These are phyloP conservation scores for Periplaneta americana DNA, from an alignment of 1,140 invertebrate species.

Conservation along the genomic window DNA sequence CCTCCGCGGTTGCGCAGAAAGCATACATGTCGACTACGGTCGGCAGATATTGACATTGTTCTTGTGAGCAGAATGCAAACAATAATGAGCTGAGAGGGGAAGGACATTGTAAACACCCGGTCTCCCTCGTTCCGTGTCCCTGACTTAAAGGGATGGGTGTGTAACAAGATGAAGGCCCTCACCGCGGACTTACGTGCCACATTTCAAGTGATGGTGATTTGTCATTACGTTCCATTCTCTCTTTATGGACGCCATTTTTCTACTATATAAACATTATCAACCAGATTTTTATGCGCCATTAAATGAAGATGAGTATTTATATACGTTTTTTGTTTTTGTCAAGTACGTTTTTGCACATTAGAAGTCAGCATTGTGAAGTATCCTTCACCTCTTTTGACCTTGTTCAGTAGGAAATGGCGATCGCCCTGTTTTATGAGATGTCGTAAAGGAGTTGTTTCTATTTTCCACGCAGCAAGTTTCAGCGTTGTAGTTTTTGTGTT, in stretches of 20 bases:
- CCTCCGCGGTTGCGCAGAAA: no score
- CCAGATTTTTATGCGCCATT: neutral
- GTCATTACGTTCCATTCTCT: neutral
- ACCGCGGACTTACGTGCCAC: no score
- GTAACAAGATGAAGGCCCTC: neutral
- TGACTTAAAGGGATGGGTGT: neutral
- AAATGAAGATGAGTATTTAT: neutral
- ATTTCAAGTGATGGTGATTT: neutral
- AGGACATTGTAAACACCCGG: neutral
- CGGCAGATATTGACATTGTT: no score
- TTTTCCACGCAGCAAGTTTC: neutral
- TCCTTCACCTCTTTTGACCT: neutral
- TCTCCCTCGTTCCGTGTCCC: neutral
- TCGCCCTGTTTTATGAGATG: neutral
- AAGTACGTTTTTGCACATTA: neutral
- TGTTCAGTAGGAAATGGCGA: no score
- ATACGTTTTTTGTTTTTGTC: neutral
- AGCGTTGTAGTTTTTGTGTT: neutral
- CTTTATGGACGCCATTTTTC: neutral
- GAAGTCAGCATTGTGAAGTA: neutral
- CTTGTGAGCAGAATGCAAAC: no score
- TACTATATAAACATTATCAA: neutral
- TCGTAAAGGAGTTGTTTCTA: neutral
- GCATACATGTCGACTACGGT: no score
- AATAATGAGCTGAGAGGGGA: neutral